Percentiles rank a stretch among this genome's conserved stretches.
Evolutionary conservation across 2,797 vertebrate species (phyloP).

Genomic region (Hozukius guyotensis): DNA sequence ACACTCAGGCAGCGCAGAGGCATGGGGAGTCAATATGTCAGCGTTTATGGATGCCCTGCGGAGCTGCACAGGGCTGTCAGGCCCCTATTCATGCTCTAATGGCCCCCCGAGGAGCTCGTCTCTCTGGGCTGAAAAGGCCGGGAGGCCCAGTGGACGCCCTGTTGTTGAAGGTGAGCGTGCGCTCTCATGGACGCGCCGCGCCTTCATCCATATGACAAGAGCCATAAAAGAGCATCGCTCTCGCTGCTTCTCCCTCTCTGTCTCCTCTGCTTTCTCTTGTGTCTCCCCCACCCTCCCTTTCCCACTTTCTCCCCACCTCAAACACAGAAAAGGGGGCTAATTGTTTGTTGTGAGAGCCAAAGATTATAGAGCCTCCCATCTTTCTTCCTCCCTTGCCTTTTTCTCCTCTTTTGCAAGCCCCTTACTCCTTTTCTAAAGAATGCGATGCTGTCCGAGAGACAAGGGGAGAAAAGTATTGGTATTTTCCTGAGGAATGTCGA

Average conservation of each 20-base stretch:
- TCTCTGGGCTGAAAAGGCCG: conserved; percentile 85
- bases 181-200: conserved; percentile 81
- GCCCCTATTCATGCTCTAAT: conserved; percentile 88
- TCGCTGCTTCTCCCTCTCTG: conserved; percentile 70
- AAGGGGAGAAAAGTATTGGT: conserved; percentile 70
- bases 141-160: conserved; percentile 84
- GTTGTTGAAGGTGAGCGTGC: conserved; percentile 90
- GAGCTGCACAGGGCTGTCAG: conserved; percentile 90
- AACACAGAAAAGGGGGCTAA: conserved; percentile 83
- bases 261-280: conserved; percentile 65
- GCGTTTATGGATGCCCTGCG: conserved; percentile 92
- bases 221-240: conserved; percentile 88
- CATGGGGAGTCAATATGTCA: conserved; percentile 91
- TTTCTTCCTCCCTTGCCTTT: conserved; percentile 72
- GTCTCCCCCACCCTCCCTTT: conserved; percentile 2
- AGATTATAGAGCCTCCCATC: conserved; percentile 84
- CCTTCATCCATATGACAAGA: conserved; percentile 89
- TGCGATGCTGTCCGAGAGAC: conserved; percentile 70
- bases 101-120: conserved; percentile 93
- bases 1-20: conserved; percentile 87
- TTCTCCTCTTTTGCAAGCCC: conserved; percentile 68
- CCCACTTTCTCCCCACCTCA: conserved; percentile 67
- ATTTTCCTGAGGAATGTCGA: conserved; percentile 68
- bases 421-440: conserved; percentile 83
- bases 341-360: conserved; percentile 89